These are phyloP conservation scores for Columba janthina DNA, from an alignment of 2,113 vertebrate species.

Conservation along the genomic window DNA sequence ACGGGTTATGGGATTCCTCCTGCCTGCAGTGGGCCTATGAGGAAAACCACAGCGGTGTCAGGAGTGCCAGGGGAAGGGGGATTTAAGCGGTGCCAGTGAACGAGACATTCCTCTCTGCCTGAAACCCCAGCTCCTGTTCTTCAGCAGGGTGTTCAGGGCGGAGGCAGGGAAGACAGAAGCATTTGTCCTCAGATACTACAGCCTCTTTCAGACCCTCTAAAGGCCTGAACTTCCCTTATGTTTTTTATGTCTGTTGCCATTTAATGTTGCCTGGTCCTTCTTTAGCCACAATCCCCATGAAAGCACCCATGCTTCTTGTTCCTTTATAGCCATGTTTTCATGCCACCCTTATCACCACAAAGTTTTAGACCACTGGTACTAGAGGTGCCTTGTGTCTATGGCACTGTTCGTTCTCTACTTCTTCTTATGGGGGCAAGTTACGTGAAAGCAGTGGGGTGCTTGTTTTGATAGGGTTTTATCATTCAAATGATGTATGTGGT, in stretches of 20 bases:
- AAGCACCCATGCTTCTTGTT: background rate
- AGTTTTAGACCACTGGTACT: background rate
- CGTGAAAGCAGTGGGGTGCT: background rate
- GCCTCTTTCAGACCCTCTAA: background rate
- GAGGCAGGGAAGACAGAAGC: background rate
- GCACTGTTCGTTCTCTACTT: background rate
- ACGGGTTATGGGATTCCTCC: background rate
- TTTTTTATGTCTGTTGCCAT: background rate
- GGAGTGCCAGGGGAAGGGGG: background rate
- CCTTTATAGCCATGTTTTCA: background rate
- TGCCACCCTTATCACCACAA: background rate
- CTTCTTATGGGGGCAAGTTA: background rate
- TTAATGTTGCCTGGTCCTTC: background rate
- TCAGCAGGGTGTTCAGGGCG: background rate
- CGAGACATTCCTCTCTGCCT: background rate
- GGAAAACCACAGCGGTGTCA: background rate
- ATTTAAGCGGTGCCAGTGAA: background rate
- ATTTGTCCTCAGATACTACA: background rate
- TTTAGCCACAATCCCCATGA: background rate
- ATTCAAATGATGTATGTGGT: background rate
- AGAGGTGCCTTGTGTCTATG: background rate
- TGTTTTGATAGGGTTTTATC: constrained; percentile 10
- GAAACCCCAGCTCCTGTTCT: constrained; percentile 9
- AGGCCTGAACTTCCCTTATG: background rate
- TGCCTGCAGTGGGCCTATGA: background rate